A percentile compares a stretch with the other conserved stretches of the same genome.
Conservation (phyloP, 2,113 vertebrate species). For the Dascyllus trimaculatus region DNA sequence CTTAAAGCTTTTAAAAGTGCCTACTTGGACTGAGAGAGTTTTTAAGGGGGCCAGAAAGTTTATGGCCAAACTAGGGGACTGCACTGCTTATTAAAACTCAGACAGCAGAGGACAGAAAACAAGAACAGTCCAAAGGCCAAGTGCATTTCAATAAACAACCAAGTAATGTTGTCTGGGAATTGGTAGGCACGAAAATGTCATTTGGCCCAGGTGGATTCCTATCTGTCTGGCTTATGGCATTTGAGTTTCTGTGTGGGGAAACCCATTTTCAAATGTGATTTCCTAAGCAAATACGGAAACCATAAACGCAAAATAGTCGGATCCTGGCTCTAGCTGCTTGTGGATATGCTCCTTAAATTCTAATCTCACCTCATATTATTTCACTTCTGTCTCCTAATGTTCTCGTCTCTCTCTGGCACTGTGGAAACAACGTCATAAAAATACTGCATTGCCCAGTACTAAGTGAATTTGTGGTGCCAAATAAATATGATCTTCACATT, state of each 20-base stretch:
- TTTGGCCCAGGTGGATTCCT: slow-evolving; percentile 37
- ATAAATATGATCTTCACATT: slow-evolving; percentile 38
- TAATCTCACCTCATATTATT: slow-evolving; percentile 14
- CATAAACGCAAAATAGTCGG: not conserved
- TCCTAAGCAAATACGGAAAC: slow-evolving; percentile 33
- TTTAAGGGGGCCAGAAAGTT: not conserved
- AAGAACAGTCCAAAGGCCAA: slow-evolving; percentile 21
- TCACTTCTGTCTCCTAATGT: not conserved
- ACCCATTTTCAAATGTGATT: slow-evolving; percentile 32
- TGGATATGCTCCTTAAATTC: not conserved
- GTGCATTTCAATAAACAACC: slow-evolving; percentile 48
- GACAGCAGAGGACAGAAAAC: not conserved
- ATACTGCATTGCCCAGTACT: not conserved
- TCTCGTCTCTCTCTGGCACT: not conserved
- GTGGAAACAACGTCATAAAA: not conserved
- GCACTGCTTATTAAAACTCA: not conserved
- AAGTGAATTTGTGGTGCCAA: slow-evolving; percentile 35
- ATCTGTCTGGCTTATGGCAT: slow-evolving; percentile 43
- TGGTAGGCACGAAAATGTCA: slow-evolving; percentile 53
- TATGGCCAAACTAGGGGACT: not conserved
- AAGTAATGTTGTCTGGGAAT: slow-evolving; percentile 28
- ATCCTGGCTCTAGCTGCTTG: slow-evolving; percentile 3
- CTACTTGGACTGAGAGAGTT: not conserved
- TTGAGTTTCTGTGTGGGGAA: slow-evolving; percentile 4
- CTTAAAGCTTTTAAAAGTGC: not conserved